These are phyloP conservation scores for Muscicapa adusta DNA, from an alignment of 2,113 vertebrate species.

Conservation along the genomic window DNA sequence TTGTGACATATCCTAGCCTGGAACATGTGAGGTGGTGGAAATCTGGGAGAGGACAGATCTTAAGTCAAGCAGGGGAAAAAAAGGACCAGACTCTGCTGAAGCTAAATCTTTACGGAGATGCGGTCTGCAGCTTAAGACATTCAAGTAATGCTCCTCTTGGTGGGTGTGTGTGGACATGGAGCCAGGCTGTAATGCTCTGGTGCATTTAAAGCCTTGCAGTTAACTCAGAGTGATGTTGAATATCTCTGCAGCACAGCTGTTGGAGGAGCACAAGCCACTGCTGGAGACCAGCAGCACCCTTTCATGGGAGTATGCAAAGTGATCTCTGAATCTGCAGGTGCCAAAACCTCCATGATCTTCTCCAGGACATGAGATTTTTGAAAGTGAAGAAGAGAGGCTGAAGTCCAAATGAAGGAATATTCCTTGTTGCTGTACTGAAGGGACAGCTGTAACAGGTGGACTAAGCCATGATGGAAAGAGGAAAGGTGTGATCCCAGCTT, in stretches of 20 bases:
- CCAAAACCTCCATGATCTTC: background rate
- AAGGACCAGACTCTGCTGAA: background rate
- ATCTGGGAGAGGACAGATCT: background rate
- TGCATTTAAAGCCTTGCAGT: background rate
- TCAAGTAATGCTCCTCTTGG: background rate
- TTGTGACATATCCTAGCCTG: background rate
- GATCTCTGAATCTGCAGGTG: background rate
- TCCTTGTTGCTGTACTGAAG: background rate
- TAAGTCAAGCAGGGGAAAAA: accelerated
- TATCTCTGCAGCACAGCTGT: background rate
- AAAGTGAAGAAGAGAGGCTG: background rate
- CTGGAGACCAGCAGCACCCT: background rate
- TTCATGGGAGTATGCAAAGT: background rate
- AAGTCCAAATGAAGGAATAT: background rate
- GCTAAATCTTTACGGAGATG: background rate
- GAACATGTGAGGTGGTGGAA: background rate
- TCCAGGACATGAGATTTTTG: background rate
- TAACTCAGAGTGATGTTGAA: background rate
- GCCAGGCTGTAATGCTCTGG: background rate
- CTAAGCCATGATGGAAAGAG: background rate
- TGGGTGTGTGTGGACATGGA: background rate
- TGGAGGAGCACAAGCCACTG: background rate
- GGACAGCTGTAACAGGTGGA: background rate
- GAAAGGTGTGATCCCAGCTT: background rate
- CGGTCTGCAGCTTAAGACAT: background rate